Percentiles rank a stretch among this genome's conserved stretches.
These are phyloP conservation scores for Tricholaema leucomelas DNA, from an alignment of 2,113 vertebrate species.

Conservation along the genomic window DNA sequence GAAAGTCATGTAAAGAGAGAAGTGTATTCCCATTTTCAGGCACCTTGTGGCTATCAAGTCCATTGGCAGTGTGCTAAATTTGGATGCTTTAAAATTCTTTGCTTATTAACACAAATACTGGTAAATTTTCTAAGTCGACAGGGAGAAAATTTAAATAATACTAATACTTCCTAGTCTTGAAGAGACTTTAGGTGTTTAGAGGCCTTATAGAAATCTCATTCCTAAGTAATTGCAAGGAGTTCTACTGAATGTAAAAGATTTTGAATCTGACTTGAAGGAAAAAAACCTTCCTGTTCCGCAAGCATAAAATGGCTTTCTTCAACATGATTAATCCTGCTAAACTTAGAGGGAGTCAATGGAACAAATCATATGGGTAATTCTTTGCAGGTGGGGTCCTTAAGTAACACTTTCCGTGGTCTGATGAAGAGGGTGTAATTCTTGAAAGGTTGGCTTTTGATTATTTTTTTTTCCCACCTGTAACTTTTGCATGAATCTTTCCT, in stretches of 20 bases:
- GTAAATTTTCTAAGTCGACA: neutral
- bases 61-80: neutral
- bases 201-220: neutral
- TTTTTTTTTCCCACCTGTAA: constrained; percentile 34
- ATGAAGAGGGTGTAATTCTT: constrained; percentile 67
- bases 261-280: neutral
- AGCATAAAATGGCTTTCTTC: constrained; percentile 7
- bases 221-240: neutral
- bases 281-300: neutral
- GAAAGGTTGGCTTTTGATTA: constrained; percentile 63
- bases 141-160: neutral
- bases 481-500: constrained; percentile 55
- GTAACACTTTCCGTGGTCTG: constrained; percentile 63
- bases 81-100: neutral
- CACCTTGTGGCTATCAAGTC: neutral
- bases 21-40: neutral
- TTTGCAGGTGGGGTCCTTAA: constrained; percentile 68
- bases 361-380: constrained; percentile 70
- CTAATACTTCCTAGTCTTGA: neutral
- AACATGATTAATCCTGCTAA: constrained; percentile 28
- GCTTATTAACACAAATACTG: neutral
- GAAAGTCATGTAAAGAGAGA: neutral
- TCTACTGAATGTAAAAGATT: neutral
- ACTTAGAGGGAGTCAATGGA: constrained; percentile 56
- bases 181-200: neutral